phyloP scores from a whole-genome alignment of 2,888 invertebrate species.

The Papilio demoleus region DNA sequence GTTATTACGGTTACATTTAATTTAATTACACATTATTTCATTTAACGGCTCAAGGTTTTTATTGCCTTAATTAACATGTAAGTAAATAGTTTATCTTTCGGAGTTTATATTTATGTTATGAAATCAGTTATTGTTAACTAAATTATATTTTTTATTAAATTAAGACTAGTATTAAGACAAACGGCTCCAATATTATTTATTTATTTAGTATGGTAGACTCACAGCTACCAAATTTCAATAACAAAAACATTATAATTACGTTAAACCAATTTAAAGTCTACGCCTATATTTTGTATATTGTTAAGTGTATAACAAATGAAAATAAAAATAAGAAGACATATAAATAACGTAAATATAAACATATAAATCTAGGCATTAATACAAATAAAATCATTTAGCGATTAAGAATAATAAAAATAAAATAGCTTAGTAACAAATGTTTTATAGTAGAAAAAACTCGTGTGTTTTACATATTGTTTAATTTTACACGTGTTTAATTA shows the following conservation, averaged over 20 bases:
- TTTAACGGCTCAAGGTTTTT: slow-evolving; percentile 17
- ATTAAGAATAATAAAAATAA: too few species aligned
- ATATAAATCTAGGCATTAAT: too few species aligned
- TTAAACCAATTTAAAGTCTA: too few species aligned
- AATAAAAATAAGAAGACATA: too few species aligned
- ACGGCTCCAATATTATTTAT: too few species aligned
- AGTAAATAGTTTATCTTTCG: not conserved
- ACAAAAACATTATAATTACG: not conserved
- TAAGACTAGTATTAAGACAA: too few species aligned
- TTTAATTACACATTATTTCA: slow-evolving; percentile 1
- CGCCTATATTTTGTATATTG: too few species aligned
- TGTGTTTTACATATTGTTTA: slow-evolving; percentile 2
- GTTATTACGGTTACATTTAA: slow-evolving; percentile 4
- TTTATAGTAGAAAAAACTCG: not conserved
- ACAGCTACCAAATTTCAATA: too few species aligned
- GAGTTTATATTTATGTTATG: not conserved
- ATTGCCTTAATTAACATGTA: slow-evolving; percentile 10
- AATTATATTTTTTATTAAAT: not conserved
- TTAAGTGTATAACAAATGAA: too few species aligned
- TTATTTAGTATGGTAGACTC: too few species aligned
- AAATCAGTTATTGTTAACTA: not conserved
- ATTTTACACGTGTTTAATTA: not conserved
- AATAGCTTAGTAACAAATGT: not conserved
- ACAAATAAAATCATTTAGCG: too few species aligned
- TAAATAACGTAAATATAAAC: too few species aligned